Base-by-base conservation (phyloP, 2,888 invertebrate species). In the Argynnis bischoffii region DNA sequence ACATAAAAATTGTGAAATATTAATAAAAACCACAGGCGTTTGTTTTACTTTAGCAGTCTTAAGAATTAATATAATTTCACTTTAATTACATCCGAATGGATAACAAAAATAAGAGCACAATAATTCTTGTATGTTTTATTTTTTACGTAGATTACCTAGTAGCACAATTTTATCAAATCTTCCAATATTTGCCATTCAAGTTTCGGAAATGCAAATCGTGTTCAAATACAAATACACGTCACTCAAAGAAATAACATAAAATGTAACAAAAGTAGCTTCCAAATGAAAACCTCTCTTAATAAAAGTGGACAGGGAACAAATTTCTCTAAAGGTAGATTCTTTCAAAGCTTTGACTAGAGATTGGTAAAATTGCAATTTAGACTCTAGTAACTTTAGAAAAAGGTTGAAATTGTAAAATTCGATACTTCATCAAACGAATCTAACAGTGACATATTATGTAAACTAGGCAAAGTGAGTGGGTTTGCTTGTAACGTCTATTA, bases 401-500 rank as follows among this genome's bases (percentile, higher is more conserved):
- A 57, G 6, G 57, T 50, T 57, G n/a, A 47, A 51, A 65, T 48
- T 68, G 15, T 1, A 11, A 18, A 14, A 57, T 50, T 16, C 4
- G 14, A 26, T n/a, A 47, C 15, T 50, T 21, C 14, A 14, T 54
- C 51, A 16, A 50, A 61, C 35, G 21, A 56, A 46, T 54, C 48
- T 51, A 55, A 65, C 56, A 55, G 55, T 57, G 60, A 73, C 69
- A 70, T 31, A 26, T 51, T 68, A 72, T 72, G 72, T 72, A 72
- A 69, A 72, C 69, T 75, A 65, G 63, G 69, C 68, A 70, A 69
- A 66, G 73, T 77, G 80, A 84, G 84, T 83, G 83, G 73, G 78
- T 84, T 84, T 82, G 77, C 81, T 75, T 85, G 85, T 85, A 81
- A 73, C 82, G 76, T 80, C 80, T 75, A 78, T 82, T 80, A 41